A percentile compares a stretch with the other conserved stretches of the same genome.
Evolutionary conservation across 2,797 vertebrate species (phyloP).

Genomic region (Lepus townsendii): DNA sequence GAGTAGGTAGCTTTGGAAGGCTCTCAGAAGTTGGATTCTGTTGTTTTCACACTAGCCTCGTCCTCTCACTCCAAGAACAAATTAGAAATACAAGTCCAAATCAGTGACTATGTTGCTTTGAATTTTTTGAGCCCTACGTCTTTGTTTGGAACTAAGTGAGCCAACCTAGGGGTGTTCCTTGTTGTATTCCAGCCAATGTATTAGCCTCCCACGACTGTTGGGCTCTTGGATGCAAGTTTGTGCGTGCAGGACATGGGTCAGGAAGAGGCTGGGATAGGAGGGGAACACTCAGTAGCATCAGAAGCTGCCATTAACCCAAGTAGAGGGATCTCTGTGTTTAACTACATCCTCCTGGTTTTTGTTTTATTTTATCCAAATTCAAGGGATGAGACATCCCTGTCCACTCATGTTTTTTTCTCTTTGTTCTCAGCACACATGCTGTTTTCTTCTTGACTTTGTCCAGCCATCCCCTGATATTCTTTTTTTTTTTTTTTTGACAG

Average conservation of each 20-base stretch:
- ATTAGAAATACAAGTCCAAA: conserved; percentile 34
- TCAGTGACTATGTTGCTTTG: not conserved
- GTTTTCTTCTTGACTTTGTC: not conserved
- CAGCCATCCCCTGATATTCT: not conserved
- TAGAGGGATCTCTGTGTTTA: not conserved
- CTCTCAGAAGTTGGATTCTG: not conserved
- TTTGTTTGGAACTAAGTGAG: conserved; percentile 4
- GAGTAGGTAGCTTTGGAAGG: not conserved
- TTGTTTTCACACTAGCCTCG: not conserved
- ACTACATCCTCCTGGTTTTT: not conserved
- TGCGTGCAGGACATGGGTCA: not conserved
- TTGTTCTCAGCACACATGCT: not conserved
- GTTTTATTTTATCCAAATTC: not conserved
- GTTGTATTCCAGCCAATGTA: not conserved
- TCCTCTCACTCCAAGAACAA: not conserved
- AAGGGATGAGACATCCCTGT: not conserved
- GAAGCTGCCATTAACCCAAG: not conserved
- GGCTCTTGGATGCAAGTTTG: not conserved
- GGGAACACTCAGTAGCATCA: not conserved
- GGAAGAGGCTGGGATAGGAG: not conserved
- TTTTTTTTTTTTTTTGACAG: not conserved
- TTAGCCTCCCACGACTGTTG: not conserved
- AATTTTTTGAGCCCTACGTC: not conserved
- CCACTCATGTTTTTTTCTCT: not conserved
- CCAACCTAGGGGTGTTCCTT: not conserved